Evolutionary conservation across 2,888 invertebrate genomes (phyloP), one percentile per base, ranked within the genome.

Genomic region (Phania funesta): DNA sequence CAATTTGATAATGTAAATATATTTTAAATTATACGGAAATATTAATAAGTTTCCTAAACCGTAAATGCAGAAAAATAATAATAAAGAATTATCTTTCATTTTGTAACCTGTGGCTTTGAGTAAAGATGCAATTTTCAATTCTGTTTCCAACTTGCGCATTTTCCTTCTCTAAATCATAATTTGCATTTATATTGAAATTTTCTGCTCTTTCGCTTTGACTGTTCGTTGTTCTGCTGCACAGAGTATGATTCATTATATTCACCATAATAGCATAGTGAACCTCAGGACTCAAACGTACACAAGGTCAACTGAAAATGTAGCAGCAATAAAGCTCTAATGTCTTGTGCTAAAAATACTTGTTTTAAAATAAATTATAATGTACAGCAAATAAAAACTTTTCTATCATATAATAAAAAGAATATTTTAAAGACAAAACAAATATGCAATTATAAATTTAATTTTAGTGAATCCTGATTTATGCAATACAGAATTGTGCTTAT

Each of bases 181-280:
- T 80, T 75, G 75, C 80, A 80, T 75, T 70, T 80, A 80, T 62
- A 80, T 80, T 80, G 50, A 75, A 80, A 65, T n/a, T 18, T 64
- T 32, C 46, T 16, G 50, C 1, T 18, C 48, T 38, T 35, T n/a
- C 1, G 3, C 18, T 20, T 16, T 52, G 9, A 44, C n/a, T 50
- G 22, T 41, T 32, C 13, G 8, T 67, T 20, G 13, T 44, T 4
- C 22, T 74, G 35, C 24, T 38, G 7, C 20, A 35, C 18, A 54
- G 24, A 58, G 6, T 52, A 38, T 62, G 71, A 75, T 64, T 48
- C 75, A 75, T 80, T 80, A 75, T 78, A 16, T 18, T 44, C 44
- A 26, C 16, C 73, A 16, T 58, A 41, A 56, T 24, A 52, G 26
- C 41, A 68, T 22, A 35, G 29, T 52, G 11, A 41, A 80, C 20